Base-by-base conservation (phyloP, 2,113 vertebrate genomes). In the Nicator chloris region DNA sequence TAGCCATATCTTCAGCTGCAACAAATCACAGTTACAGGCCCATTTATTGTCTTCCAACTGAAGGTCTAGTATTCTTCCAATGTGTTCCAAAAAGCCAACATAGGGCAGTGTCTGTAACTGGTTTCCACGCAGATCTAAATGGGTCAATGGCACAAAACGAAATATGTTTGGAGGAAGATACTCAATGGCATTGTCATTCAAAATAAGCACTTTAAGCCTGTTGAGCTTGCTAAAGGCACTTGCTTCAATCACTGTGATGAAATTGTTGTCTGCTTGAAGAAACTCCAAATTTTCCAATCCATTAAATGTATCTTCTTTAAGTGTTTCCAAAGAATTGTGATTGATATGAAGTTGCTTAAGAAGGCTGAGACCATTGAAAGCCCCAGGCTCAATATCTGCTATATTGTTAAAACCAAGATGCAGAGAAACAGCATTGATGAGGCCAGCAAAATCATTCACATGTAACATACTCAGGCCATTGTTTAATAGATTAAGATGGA, bases 311-410 rank as follows among this genome's bases (percentile, higher is more conserved):
- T 99, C 99, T 97, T 99, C 99, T 97, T 98, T 99, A 85, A 99
- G 98, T 70, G 98, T 99, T 96, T 99, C 98, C 81, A 99, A 98
- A 88, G 98, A 99, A 97, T 99, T 99, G 96, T 99, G 99, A 98
- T 99, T 99, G 97, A 99, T 99, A 96, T 99, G 99, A 92, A 99
- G 98, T 96, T 99, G 99, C 68, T 98, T 99, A 92, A 99, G 98
- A 60, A 98, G 98, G 49, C 98, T 97, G 23, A 99, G 98, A 71
- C 98, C 97, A 92, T 98, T 98, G 90, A 99, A 99, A 95, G 99
- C 98, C 68, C 99, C 99, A 53, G 98, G 98, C 96, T 99, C 99
- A 94, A 99, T 98, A 97, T 99, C 98, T 95, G 98, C 98, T 93
- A 99, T 99, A 95, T 99, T 99, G 97, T 99, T 99, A 97, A 98